A percentile compares a stretch with the other conserved stretches of the same genome.
These are phyloP conservation scores for Toxotes jaculatrix DNA, from an alignment of 2,113 vertebrate species.

Conservation along the genomic window DNA sequence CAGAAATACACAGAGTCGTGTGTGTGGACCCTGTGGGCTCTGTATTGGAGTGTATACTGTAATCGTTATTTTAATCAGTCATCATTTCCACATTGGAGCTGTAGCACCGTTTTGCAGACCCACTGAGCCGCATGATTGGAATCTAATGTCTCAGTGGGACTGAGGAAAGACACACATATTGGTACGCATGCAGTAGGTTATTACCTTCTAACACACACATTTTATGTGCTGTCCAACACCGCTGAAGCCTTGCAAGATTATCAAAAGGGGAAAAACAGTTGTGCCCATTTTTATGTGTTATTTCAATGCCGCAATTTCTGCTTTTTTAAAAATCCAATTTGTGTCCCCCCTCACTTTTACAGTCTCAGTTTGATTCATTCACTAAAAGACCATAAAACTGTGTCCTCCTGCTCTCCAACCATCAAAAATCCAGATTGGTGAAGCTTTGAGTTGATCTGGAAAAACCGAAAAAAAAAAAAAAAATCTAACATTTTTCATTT, in stretches of 20 bases:
- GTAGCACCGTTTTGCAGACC: constrained; percentile 25
- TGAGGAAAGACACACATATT: constrained; percentile 11
- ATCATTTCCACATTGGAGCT: constrained; percentile 52
- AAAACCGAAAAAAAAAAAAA: background rate
- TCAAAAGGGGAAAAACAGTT: too few relatives aligned
- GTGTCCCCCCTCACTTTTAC: background rate
- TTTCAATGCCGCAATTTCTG: too few relatives aligned
- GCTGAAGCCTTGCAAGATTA: background rate
- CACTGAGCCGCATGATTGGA: constrained; percentile 60
- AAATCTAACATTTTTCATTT: too few relatives aligned
- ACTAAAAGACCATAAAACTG: background rate
- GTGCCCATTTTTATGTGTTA: too few relatives aligned
- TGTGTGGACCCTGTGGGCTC: constrained; percentile 10
- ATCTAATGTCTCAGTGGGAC: constrained; percentile 34
- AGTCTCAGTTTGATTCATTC: background rate
- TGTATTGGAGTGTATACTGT: constrained; percentile 48
- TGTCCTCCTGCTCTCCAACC: background rate
- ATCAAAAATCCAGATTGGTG: background rate
- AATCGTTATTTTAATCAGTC: constrained; percentile 64
- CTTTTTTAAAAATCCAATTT: background rate
- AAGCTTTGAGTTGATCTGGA: background rate
- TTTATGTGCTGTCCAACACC: background rate
- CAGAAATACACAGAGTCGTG: background rate
- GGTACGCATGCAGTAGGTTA: background rate
- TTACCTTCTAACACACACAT: background rate